Percentiles rank a stretch among this genome's conserved stretches.
These are phyloP conservation scores for Poeciliopsis turneri DNA, from an alignment of 2,797 vertebrate species.

Conservation along the genomic window DNA sequence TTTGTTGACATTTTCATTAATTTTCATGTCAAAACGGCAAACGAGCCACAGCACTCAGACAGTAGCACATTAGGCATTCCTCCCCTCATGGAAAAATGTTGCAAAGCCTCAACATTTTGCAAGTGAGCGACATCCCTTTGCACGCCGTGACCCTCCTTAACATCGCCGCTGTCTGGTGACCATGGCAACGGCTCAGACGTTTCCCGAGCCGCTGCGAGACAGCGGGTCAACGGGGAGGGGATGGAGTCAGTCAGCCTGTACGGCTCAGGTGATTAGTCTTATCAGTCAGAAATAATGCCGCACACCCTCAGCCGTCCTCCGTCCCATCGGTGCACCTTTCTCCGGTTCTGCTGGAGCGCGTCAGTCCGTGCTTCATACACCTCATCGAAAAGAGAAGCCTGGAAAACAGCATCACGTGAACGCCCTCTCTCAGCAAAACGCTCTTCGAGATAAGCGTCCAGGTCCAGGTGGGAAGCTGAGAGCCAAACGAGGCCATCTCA, in stretches of 20 bases:
- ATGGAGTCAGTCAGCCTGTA: constrained; percentile 38
- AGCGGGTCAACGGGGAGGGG: not conserved
- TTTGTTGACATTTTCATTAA: not conserved
- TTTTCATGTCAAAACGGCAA: not conserved
- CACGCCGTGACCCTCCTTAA: constrained; percentile 23
- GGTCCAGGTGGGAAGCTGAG: not conserved
- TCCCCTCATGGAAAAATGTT: not conserved
- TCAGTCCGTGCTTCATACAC: constrained; percentile 12
- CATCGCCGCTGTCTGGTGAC: constrained; percentile 37
- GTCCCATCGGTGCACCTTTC: constrained; percentile 9
- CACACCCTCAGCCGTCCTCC: constrained; percentile 13
- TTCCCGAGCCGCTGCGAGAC: constrained; percentile 31
- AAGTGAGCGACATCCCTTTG: constrained; percentile 6
- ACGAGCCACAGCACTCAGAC: not conserved
- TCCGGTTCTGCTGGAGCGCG: constrained; percentile 8
- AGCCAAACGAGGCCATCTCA: constrained; percentile 24
- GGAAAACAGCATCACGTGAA: constrained; percentile 9
- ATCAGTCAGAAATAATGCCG: constrained; percentile 44
- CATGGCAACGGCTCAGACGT: constrained; percentile 63
- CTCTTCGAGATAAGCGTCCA: constrained; percentile 44
- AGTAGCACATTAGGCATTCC: not conserved
- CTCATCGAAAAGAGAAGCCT: not conserved
- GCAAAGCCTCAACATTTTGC: not conserved
- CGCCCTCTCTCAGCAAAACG: constrained; percentile 28
- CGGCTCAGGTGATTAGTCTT: constrained; percentile 56